These are phyloP conservation scores for Rynchops niger DNA, from an alignment of 2,113 vertebrate genomes.

Conservation along the genomic window DNA sequence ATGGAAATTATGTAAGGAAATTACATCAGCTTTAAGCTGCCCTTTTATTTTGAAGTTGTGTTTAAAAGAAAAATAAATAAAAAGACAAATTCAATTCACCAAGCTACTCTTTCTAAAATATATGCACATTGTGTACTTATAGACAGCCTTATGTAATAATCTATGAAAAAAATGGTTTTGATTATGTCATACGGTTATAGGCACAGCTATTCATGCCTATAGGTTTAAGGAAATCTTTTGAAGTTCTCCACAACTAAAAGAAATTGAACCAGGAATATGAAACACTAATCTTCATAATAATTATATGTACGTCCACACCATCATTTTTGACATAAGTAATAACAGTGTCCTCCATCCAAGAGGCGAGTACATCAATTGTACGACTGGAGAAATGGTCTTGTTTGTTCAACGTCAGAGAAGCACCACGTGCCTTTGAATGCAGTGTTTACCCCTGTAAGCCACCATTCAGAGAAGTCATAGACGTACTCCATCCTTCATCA, in stretches of 20 bases:
- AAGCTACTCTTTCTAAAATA: not conserved
- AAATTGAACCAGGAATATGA: not conserved
- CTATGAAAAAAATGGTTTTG: not conserved
- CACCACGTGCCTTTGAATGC: not conserved
- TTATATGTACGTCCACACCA: not conserved
- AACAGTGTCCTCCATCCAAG: not conserved
- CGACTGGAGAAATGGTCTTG: not conserved
- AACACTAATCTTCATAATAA: not conserved
- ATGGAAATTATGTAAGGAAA: not conserved
- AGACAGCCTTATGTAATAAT: not conserved
- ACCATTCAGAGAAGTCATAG: not conserved
- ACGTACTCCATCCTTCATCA: not conserved
- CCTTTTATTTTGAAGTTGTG: not conserved
- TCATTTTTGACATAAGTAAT: not conserved
- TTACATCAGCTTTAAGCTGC: not conserved
- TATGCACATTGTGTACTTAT: not conserved
- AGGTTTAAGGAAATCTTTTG: not conserved
- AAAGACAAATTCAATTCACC: not conserved
- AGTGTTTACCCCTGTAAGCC: not conserved
- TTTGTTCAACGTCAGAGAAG: not conserved
- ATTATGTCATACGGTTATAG: not conserved
- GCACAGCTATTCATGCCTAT: not conserved
- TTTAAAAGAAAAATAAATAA: not conserved
- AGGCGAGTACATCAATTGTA: not conserved
- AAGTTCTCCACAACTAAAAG: not conserved